Evolutionary conservation across 2,888 invertebrate genomes (phyloP).

Genomic region (Elaeidobius kamerunicus): DNA sequence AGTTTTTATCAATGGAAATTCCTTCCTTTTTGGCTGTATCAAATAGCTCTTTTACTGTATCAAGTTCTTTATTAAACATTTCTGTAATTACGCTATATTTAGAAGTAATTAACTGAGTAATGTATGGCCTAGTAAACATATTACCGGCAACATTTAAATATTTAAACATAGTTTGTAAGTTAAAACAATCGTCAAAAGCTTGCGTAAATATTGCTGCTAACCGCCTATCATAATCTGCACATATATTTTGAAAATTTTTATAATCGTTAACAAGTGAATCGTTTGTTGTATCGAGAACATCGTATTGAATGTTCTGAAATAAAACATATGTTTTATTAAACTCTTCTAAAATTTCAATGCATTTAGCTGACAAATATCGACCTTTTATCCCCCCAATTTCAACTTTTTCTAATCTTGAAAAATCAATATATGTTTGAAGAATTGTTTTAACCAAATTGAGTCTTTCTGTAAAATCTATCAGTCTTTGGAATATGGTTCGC

Average conservation of each 20-base stretch:
- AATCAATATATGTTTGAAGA: constrained; percentile 75
- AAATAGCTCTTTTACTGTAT: constrained; percentile 61
- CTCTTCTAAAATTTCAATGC: constrained; percentile 44
- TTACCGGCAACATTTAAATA: constrained; percentile 56
- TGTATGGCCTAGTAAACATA: constrained; percentile 70
- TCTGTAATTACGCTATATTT: constrained; percentile 64
- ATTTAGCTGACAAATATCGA: constrained; percentile 43
- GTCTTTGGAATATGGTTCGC: constrained; percentile 65
- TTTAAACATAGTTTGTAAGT: constrained; percentile 62
- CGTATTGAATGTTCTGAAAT: constrained; percentile 62
- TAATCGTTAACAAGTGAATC: constrained; percentile 65
- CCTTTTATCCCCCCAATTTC: constrained; percentile 49
- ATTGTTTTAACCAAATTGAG: constrained; percentile 65
- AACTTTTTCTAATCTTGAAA: constrained; percentile 79
- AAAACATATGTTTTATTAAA: constrained; percentile 47
- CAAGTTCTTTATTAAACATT: constrained; percentile 63
- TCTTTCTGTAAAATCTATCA: constrained; percentile 61
- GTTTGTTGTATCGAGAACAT: constrained; percentile 71
- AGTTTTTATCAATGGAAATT: constrained; percentile 61
- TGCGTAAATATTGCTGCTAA: constrained; percentile 77
- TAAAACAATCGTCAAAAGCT: constrained; percentile 77
- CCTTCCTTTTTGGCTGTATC: constrained; percentile 56
- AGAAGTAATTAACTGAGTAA: constrained; percentile 66
- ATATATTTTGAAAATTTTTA: constrained; percentile 57
- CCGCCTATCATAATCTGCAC: constrained; percentile 71